phyloP scores from a whole-genome alignment of 2,113 vertebrate genomes.

The Chlorodrepanis virens region DNA sequence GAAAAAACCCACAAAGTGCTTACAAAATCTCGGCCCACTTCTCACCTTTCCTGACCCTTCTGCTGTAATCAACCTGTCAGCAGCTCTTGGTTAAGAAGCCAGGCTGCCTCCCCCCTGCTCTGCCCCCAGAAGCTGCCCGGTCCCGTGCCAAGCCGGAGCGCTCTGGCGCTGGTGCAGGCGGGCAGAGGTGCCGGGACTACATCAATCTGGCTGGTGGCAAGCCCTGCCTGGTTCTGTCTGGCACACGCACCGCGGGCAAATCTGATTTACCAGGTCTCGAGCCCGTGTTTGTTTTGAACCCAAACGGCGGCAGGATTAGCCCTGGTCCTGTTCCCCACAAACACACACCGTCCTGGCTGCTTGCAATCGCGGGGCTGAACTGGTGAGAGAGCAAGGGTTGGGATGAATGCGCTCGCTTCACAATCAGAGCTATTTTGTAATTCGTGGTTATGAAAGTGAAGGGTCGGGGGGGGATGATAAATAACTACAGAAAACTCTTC shows the following conservation, averaged over 20 bases:
- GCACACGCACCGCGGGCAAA: constrained; percentile 11
- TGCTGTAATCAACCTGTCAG: constrained; percentile 33
- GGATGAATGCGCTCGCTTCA: constrained; percentile 1
- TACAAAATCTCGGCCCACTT: constrained; percentile 34
- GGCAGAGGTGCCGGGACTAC: background rate
- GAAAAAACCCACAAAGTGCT: background rate
- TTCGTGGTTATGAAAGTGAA: constrained; percentile 60
- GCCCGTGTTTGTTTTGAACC: constrained; percentile 46
- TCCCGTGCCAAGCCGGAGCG: constrained; percentile 30
- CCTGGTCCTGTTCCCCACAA: background rate
- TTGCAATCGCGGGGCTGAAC: background rate
- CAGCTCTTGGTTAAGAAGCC: background rate
- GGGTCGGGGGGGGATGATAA: background rate
- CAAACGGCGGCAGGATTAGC: constrained; percentile 43
- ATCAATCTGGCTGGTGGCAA: constrained; percentile 25
- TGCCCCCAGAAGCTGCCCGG: background rate
- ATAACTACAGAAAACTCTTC: constrained; percentile 64
- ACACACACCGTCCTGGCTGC: background rate
- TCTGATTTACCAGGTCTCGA: constrained; percentile 14
- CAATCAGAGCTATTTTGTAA: constrained; percentile 59
- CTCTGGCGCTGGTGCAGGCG: background rate
- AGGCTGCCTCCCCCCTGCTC: background rate
- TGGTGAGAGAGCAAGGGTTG: constrained; percentile 19
- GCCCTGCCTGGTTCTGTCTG: constrained; percentile 60
- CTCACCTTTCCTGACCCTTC: constrained; percentile 35